Evolutionary conservation across 2,113 vertebrate genomes (phyloP).

Genomic region (Syngnathus scovelli): DNA sequence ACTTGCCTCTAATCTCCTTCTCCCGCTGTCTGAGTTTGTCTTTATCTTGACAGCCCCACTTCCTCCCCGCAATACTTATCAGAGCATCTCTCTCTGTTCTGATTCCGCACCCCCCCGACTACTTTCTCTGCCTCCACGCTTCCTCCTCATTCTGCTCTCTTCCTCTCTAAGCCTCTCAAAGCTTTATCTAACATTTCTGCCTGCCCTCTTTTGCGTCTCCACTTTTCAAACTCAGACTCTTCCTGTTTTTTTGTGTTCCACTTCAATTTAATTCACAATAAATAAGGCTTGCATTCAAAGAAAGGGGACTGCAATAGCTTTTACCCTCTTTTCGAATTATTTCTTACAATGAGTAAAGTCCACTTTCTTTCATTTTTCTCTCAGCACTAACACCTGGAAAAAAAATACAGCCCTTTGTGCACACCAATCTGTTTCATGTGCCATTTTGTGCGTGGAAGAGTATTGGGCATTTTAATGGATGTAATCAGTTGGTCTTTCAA

Average conservation of each 20-base stretch:
- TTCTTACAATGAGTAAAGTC: constrained; percentile 31
- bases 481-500: constrained; percentile 34
- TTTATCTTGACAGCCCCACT: constrained; percentile 61
- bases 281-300: constrained; percentile 45
- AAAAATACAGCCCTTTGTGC: neutral
- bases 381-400: neutral
- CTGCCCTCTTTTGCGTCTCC: constrained; percentile 36
- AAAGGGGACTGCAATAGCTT: constrained; percentile 22
- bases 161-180: constrained; percentile 53
- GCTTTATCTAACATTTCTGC: constrained; percentile 48
- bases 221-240: constrained; percentile 52
- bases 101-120: constrained; percentile 46
- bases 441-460: constrained; percentile 14
- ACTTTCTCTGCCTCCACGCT: constrained; percentile 49
- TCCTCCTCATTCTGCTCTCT: constrained; percentile 57
- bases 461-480: constrained; percentile 11
- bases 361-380: constrained; percentile 46
- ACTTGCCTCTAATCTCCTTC: constrained; percentile 51
- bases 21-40: constrained; percentile 54
- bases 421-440: constrained; percentile 38
- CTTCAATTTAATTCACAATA: constrained; percentile 60
- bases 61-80: constrained; percentile 61
- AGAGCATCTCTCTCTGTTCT: constrained; percentile 55
- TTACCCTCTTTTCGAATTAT: constrained; percentile 34
- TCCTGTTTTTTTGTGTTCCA: constrained; percentile 47